A percentile compares a stretch with the other conserved stretches of the same genome.
These are phyloP conservation scores for Palaemon carinicauda DNA, from an alignment of 1,140 invertebrate genomes.

Conservation along the genomic window DNA sequence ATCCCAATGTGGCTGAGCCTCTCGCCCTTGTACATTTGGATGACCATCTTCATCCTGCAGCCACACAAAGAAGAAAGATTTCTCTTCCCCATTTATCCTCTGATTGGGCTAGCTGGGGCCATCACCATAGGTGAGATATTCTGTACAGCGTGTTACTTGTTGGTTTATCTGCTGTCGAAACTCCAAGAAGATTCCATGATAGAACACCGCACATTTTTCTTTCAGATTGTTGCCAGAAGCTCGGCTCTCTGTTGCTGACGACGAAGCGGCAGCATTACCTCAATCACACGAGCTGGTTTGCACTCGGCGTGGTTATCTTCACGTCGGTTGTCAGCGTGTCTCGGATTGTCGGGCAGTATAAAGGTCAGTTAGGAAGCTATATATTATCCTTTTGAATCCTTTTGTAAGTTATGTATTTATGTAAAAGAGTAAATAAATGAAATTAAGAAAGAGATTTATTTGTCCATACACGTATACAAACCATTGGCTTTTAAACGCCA, in stretches of 20 bases:
- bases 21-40: conserved; percentile 85
- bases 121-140: conserved; percentile 78
- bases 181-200: no score
- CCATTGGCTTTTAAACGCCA: no score
- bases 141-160: no score
- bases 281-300: conserved; percentile 76
- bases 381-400: no score
- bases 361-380: conserved; percentile 63
- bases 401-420: no score
- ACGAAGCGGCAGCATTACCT: conserved; percentile 73
- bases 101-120: conserved; percentile 87
- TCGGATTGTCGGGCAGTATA: conserved; percentile 66
- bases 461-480: no score
- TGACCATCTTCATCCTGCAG: conserved; percentile 86
- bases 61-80: conserved; percentile 95
- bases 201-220: conserved; percentile 60
- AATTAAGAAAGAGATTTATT: no score
- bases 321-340: conserved; percentile 70
- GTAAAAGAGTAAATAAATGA: no score
- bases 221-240: conserved; percentile 69
- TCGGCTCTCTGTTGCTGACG: background rate
- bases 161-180: no score
- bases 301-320: conserved; percentile 72
- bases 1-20: conserved; percentile 64
- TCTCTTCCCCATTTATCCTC: conserved; percentile 95